phyloP scores from a whole-genome alignment of 2,113 vertebrate genomes.

The Ranitomeya variabilis region DNA sequence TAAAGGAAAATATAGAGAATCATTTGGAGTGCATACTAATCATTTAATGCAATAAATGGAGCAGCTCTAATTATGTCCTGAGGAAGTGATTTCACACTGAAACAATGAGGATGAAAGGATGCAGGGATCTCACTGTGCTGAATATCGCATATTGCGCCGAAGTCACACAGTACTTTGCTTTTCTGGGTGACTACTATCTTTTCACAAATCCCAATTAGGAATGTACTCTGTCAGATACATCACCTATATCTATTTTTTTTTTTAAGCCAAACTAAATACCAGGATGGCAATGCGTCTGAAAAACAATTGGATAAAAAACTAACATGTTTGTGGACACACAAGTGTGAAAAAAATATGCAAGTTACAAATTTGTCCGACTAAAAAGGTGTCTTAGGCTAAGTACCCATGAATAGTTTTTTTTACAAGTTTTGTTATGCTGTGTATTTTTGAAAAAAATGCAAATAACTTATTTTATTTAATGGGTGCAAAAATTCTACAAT shows the following conservation, averaged over 20 bases:
- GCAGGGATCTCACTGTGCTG: conserved; percentile 74
- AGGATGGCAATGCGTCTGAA: background rate
- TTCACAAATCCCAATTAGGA: background rate
- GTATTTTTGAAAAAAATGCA: too few relatives aligned
- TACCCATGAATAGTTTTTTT: too few relatives aligned
- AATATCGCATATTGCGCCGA: conserved; percentile 47
- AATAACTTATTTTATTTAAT: too few relatives aligned
- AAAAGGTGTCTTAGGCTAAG: background rate
- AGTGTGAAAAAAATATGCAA: background rate
- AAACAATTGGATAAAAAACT: background rate
- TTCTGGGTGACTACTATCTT: background rate
- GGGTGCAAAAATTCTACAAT: too few relatives aligned
- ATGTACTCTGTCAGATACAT: background rate
- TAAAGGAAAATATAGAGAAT: conserved; percentile 82
- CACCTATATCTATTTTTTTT: background rate
- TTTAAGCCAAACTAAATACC: background rate
- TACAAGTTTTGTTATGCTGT: too few relatives aligned
- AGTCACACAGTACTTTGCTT: background rate
- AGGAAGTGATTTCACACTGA: conserved; percentile 87
- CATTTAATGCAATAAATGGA: conserved; percentile 87
- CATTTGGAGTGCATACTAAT: conserved; percentile 84
- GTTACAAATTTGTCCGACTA: background rate
- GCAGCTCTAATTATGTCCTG: conserved; percentile 85
- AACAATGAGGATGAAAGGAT: conserved; percentile 81
- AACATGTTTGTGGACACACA: background rate